Conservation (phyloP, 2,797 vertebrate genomes). For the Falco concolor region DNA sequence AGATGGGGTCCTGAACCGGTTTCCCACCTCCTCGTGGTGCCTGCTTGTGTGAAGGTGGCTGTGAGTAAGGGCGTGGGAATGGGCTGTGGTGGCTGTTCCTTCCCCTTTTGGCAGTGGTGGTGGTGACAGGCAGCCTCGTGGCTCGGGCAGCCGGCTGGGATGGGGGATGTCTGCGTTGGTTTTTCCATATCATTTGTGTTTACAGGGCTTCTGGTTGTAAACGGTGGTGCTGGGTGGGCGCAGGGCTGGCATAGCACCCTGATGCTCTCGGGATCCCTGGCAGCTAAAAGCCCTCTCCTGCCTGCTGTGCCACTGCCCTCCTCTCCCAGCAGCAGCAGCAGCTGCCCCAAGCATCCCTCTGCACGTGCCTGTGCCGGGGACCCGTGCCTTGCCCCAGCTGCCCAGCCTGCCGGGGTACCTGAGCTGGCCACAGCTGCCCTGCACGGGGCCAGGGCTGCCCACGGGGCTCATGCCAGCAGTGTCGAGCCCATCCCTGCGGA, state of each 20-base stretch:
- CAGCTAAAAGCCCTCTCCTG: neutral
- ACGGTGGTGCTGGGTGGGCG: neutral
- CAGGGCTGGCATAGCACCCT: rapidly evolving
- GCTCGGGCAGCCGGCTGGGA: neutral
- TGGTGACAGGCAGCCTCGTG: constrained; percentile 54
- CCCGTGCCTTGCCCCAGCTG: neutral
- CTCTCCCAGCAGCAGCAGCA: rapidly evolving
- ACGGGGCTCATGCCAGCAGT: rapidly evolving
- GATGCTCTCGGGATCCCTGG: neutral
- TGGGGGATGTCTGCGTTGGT: neutral
- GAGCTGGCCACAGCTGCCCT: neutral
- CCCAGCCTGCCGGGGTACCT: rapidly evolving
- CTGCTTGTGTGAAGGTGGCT: rapidly evolving
- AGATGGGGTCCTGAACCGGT: neutral
- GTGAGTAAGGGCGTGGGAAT: neutral
- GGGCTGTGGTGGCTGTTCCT: neutral
- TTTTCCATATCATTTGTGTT: neutral
- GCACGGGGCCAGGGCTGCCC: rapidly evolving
- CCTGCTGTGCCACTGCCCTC: neutral
- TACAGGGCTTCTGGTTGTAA: neutral
- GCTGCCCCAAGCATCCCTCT: neutral
- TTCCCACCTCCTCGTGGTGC: neutral
- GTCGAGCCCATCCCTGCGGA: neutral
- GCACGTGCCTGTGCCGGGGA: rapidly evolving
- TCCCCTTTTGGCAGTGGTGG: neutral